Conservation (phyloP, 2,113 vertebrate species). For the Harpagus bidentatus region DNA sequence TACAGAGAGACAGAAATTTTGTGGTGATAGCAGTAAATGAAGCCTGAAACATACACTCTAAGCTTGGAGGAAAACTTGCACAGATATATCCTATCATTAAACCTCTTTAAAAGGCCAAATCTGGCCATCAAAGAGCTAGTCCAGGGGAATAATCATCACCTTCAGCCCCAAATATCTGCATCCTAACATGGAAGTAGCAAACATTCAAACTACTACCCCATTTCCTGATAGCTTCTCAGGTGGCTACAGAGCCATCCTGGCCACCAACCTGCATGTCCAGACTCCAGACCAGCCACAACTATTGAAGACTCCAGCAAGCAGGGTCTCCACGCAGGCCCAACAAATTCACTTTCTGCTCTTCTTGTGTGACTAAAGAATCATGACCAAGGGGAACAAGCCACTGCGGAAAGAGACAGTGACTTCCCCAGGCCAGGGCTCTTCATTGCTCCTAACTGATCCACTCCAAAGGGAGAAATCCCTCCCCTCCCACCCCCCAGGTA, state of each 20-base stretch:
- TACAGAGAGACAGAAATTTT: background rate
- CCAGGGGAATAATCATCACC: background rate
- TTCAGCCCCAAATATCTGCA: background rate
- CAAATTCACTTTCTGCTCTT: background rate
- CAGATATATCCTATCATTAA: background rate
- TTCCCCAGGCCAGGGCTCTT: background rate
- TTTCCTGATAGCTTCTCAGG: background rate
- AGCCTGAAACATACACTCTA: background rate
- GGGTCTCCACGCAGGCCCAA: background rate
- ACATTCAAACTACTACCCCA: background rate
- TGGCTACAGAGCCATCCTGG: background rate
- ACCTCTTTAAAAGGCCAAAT: background rate
- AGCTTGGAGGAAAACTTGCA: background rate
- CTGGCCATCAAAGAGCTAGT: background rate
- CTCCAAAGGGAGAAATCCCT: background rate
- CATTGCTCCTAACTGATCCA: background rate
- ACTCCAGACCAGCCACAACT: background rate
- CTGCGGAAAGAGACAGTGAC: background rate
- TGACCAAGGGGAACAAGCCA: background rate
- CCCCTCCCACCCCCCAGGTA: background rate
- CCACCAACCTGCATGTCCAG: background rate
- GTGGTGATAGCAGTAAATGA: background rate
- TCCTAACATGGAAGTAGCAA: rapidly evolving
- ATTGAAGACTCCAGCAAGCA: background rate
- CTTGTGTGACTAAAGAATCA: background rate